Evolutionary conservation across 2,888 invertebrate species (phyloP), one percentile per base, ranked within the genome.

Genomic region (Antheraea yamamai): DNA sequence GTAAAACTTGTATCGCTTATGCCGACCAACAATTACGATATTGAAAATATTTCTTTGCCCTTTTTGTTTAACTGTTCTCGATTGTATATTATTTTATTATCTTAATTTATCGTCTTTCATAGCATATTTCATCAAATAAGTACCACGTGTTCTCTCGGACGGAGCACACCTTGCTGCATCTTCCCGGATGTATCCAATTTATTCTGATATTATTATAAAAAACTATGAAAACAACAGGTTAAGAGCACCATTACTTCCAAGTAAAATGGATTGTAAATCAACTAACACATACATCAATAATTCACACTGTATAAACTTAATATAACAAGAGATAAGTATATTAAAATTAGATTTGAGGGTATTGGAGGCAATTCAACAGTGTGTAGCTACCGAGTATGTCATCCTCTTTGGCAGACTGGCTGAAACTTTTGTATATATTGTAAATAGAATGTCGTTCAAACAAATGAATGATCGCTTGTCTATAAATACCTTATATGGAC

Each of bases 201-300:
- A 64, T 66, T 73, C 10, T 74, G 30, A 70, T 47, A 51, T 58
- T 18, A 12, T 70, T 73, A 73, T 68, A 68, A 74, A 73, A 30
- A 30, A 26, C n/a, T 58, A 68, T 64, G 72, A 73, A 66, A 75
- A 75, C 73, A 73, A 23, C 14, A 58, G 64, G 58, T 73, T 73
- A 75, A 73, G 73, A 75, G 70, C 73, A 73, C 47, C 55, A 58
- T 73, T 58, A 58, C 58, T 70, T 73, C 73, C 66, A 73, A 20
- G 75, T 75, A 75, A 73, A 75, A 58, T 73, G 30, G n/a, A 72
- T 39, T 73, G 68, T 76, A 76, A 76, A 76, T 76, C 76, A 74
- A 68, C 18, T 64, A 66, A 18, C 68, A 30, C 30, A 16, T 52
- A 73, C 72, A 68, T 74, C 73, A 72, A 52, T 39, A n/a, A 39